These are phyloP conservation scores for Blennius ocellaris DNA, from an alignment of 2,113 vertebrate genomes.

Conservation along the genomic window DNA sequence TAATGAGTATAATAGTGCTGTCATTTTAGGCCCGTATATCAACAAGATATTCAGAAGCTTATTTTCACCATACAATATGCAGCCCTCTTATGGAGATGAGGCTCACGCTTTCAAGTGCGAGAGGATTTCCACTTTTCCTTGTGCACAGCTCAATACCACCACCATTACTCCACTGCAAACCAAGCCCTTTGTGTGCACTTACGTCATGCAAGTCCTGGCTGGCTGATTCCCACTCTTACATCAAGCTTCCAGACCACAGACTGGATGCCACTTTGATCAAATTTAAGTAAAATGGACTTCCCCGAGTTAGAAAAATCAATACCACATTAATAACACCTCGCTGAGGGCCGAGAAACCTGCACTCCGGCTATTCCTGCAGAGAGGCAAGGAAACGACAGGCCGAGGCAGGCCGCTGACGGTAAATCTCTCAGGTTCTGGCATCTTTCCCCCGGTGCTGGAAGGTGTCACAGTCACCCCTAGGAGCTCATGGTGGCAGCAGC, in stretches of 20 bases:
- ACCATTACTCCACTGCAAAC: slow-evolving; percentile 27
- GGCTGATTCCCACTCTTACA: slow-evolving; percentile 41
- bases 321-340: slow-evolving; percentile 80
- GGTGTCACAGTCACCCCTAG: slow-evolving; percentile 48
- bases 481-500: slow-evolving; percentile 36
- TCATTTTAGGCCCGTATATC: slow-evolving; percentile 40
- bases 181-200: slow-evolving; percentile 5
- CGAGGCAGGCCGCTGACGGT: slow-evolving; percentile 50
- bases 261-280: slow-evolving; percentile 77
- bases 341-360: slow-evolving; percentile 48
- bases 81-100: slow-evolving; percentile 46
- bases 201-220: slow-evolving; percentile 38
- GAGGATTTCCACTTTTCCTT: slow-evolving; percentile 29
- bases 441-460: slow-evolving; percentile 47
- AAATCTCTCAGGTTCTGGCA: slow-evolving; percentile 68
- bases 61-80: slow-evolving; percentile 20
- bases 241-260: slow-evolving; percentile 55
- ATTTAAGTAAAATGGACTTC: slow-evolving; percentile 81
- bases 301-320: slow-evolving; percentile 77
- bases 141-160: slow-evolving; percentile 10
- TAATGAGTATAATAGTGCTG: slow-evolving; percentile 49
- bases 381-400: slow-evolving; percentile 44
- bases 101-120: slow-evolving; percentile 45
- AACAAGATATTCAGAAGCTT: slow-evolving; percentile 37
- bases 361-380: slow-evolving; percentile 37